Evolutionary conservation across 30 jellyfish, hydroid and myxozoan genomes (phyloP), one percentile per base, ranked within the genome.

Genomic region (Catostylus mosaicus): DNA sequence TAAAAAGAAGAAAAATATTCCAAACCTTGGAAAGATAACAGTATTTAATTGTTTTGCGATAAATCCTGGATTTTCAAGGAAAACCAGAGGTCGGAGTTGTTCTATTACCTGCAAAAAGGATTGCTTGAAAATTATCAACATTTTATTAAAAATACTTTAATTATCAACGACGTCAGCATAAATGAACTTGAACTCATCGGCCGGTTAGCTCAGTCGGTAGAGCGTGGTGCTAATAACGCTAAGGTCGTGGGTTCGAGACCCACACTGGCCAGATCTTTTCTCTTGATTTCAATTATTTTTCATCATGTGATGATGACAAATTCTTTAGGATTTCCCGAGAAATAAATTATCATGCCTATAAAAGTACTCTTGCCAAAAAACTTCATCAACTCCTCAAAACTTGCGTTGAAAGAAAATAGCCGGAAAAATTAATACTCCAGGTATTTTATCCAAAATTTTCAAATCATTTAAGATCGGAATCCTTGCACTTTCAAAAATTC

Each of bases 121-220:
- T n/a, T n/a, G n/a, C n/a, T n/a, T n/a, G n/a, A n/a, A n/a, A n/a
- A n/a, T n/a, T 14, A 0, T 9, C 26, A 60, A 43, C 56, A 43
- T 43, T 8, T 43, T 43, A 43, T 43, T 6, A 6, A 43, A 8
- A 43, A 43, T 16, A 43, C 8, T 43, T 6, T 43, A 43, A 43
- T 43, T 16, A 43, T 6, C n/a, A n/a, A n/a, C n/a, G n/a, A n/a
- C n/a, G n/a, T n/a, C n/a, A n/a, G n/a, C n/a, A n/a, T n/a, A n/a
- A n/a, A n/a, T n/a, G n/a, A 43, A 43, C 56, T 43, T 16, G 16
- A 6, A 43, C 16, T 8, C 56, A 43, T 43, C 36, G 93, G 93
- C 93, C 93, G 87, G 93, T 83, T 83, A 83, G 93, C 93, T 83
- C 93, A 83, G 87, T 83, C 93, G 93, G 93, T 73, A 83, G 93